Evolutionary conservation across 1,140 invertebrate species (phyloP).

Genomic region (Trichonephila clavipes): DNA sequence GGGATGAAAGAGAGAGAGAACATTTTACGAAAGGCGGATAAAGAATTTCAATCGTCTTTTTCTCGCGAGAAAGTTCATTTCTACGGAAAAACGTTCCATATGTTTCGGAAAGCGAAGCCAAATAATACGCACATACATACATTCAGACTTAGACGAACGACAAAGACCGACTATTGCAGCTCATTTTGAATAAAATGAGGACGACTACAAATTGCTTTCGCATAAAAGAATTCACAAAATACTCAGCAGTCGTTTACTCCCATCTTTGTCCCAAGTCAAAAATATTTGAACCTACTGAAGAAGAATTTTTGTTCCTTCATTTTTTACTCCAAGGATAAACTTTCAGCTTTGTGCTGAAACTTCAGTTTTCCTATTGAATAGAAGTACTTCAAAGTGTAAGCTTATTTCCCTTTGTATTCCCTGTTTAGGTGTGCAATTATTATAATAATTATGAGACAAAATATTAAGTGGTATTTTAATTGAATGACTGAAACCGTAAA

Average conservation of each 20-base stretch:
- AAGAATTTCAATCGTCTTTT: conserved; percentile 66
- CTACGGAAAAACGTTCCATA: conserved; percentile 24
- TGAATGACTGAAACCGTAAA: too few species aligned
- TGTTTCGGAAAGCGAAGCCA: conserved; percentile 48
- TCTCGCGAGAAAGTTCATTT: conserved; percentile 72
- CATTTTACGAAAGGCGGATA: conserved; percentile 21
- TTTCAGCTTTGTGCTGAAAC: not conserved
- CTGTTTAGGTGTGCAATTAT: not conserved
- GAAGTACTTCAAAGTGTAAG: not conserved
- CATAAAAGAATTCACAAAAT: conserved; percentile 24
- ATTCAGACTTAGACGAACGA: not conserved
- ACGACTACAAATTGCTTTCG: conserved; percentile 71
- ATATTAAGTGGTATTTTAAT: too few species aligned
- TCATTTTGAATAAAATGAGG: conserved; percentile 67
- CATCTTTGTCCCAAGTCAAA: conserved; percentile 61
- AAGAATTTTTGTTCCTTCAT: not conserved
- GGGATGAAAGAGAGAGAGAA: not conserved
- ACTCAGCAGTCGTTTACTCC: conserved; percentile 9
- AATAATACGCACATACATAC: conserved; percentile 49
- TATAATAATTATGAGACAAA: too few species aligned
- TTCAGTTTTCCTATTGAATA: not conserved
- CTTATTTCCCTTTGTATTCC: not conserved
- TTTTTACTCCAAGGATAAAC: not conserved
- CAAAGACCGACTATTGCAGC: conserved; percentile 27
- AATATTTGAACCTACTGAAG: not conserved